These are phyloP conservation scores for Cataglyphis cursor DNA, from an alignment of 2,888 invertebrate species.

Conservation along the genomic window DNA sequence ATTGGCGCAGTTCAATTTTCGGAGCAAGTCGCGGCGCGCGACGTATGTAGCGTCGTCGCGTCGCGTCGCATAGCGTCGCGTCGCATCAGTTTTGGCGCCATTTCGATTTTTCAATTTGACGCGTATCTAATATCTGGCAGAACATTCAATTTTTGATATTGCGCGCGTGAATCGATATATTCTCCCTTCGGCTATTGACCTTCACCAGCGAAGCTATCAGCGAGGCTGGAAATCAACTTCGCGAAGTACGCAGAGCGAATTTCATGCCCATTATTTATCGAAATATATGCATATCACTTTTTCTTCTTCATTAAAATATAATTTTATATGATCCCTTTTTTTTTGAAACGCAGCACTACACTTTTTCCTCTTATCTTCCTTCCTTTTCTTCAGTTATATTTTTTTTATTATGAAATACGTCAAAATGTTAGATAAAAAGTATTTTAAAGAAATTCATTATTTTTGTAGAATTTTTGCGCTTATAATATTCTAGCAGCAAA, in stretches of 20 bases:
- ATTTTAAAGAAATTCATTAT: neutral
- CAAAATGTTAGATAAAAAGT: neutral
- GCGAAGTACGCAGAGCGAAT: slow-evolving; percentile 2
- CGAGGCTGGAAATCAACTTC: neutral
- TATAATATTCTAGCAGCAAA: neutral
- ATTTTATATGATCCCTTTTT: neutral
- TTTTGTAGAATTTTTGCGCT: neutral
- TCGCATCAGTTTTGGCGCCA: slow-evolving; percentile 37
- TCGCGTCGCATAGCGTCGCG: neutral
- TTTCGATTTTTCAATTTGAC: slow-evolving; percentile 16
- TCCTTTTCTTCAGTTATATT: neutral
- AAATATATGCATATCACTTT: neutral
- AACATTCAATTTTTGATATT: slow-evolving; percentile 43
- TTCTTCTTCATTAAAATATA: neutral
- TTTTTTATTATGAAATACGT: neutral
- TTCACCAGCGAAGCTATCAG: neutral
- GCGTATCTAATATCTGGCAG: neutral
- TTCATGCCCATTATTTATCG: neutral
- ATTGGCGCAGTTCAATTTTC: neutral
- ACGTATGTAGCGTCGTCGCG: neutral
- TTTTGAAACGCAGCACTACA: neutral
- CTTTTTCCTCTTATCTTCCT: neutral
- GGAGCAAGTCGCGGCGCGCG: neutral
- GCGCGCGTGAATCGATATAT: slow-evolving; percentile 44
- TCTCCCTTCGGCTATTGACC: neutral